Evolutionary conservation across 2,888 invertebrate genomes (phyloP).

Genomic region (Dascillus cervinus): DNA sequence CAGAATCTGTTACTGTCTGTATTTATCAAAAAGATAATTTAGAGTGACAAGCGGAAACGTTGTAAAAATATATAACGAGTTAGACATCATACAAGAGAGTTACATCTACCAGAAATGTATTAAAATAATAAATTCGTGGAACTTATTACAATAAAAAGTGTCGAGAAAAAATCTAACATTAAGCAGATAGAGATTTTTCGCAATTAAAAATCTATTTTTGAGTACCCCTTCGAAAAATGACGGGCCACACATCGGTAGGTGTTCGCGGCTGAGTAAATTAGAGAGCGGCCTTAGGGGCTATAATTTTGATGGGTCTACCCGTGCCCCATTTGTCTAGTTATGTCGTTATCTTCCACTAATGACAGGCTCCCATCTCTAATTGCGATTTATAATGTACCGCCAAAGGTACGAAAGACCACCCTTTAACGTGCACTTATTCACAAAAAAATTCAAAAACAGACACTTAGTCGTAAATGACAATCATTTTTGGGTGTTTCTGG

Average conservation of each 20-base stretch:
- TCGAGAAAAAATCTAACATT: too few species aligned
- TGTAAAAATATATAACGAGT: conserved; percentile 21
- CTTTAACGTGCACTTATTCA: conserved; percentile 14
- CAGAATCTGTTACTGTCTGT: conserved; percentile 18
- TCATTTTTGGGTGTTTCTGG: conserved; percentile 6
- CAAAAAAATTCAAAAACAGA: conserved; percentile 25
- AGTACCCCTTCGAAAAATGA: conserved; percentile 12
- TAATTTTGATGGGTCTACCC: conserved; percentile 38
- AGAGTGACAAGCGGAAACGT: conserved; percentile 30
- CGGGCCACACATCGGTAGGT: conserved; percentile 23
- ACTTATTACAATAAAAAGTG: too few species aligned
- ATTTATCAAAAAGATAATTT: conserved; percentile 30
- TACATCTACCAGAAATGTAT: too few species aligned
- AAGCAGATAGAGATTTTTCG: too few species aligned
- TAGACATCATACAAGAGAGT: too few species aligned
- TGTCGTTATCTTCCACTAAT: conserved; percentile 41
- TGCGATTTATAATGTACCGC: conserved; percentile 35
- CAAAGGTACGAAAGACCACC: conserved; percentile 38
- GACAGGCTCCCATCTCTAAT: conserved; percentile 40
- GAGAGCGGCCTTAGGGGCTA: conserved; percentile 38
- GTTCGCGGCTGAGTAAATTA: conserved; percentile 36
- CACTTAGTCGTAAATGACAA: conserved; percentile 16
- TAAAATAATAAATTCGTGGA: too few species aligned
- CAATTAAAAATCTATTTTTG: too few species aligned
- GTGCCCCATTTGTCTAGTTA: conserved; percentile 44